These are phyloP conservation scores for Anthoscopus minutus DNA, from an alignment of 2,113 vertebrate genomes.

Conservation along the genomic window DNA sequence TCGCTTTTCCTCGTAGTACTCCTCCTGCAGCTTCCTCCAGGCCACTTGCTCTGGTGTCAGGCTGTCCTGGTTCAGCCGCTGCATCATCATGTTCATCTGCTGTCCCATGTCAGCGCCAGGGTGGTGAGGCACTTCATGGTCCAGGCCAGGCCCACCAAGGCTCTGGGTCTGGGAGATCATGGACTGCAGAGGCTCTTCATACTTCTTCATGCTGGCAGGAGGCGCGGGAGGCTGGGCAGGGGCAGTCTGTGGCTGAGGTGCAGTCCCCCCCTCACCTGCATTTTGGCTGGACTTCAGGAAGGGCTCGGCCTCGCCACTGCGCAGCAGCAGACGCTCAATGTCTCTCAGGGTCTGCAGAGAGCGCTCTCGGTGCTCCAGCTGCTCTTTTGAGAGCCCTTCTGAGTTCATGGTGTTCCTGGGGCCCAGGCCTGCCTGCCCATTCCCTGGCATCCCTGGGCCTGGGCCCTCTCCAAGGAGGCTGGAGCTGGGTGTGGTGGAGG, in stretches of 20 bases:
- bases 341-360: constrained; percentile 94
- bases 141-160: constrained; percentile 77
- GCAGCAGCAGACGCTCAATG: constrained; percentile 89
- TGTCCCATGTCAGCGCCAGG: constrained; percentile 84
- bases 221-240: constrained; percentile 41
- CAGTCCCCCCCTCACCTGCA: constrained; percentile 31
- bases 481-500: background rate
- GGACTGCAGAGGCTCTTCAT: constrained; percentile 92
- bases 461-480: constrained; percentile 57
- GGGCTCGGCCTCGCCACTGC: constrained; percentile 74
- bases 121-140: constrained; percentile 78
- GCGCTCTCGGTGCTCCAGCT: constrained; percentile 92
- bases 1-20: constrained; percentile 94
- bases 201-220: constrained; percentile 78
- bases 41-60: constrained; percentile 91
- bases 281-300: constrained; percentile 67
- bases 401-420: constrained; percentile 68
- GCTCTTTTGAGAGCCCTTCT: constrained; percentile 91
- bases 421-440: constrained; percentile 53
- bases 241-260: constrained; percentile 26
- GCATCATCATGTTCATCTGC: constrained; percentile 82
- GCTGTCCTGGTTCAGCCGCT: constrained; percentile 82
- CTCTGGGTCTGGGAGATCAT: constrained; percentile 94
- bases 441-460: constrained; percentile 47
- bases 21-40: constrained; percentile 96